phyloP scores from a whole-genome alignment of 1,140 invertebrate genomes.

The Tenebrio molitor region DNA sequence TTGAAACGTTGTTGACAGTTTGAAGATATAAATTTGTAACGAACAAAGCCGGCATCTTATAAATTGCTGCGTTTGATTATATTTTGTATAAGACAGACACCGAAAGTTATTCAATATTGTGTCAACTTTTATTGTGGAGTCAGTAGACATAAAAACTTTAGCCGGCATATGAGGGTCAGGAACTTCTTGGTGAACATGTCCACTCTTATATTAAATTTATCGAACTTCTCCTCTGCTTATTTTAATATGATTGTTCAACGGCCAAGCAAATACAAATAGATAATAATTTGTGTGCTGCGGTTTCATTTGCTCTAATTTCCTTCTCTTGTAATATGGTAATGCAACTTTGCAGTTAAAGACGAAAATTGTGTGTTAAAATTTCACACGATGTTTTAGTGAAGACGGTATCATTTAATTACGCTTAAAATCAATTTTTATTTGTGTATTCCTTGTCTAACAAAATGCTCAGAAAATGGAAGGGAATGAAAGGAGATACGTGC shows the following conservation, averaged over 20 bases:
- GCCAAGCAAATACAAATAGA: no score
- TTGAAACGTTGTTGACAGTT: no score
- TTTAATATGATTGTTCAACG: neutral
- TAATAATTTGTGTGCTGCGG: no score
- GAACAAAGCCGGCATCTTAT: no score
- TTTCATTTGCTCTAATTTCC: no score
- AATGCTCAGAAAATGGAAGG: neutral
- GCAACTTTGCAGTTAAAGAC: no score
- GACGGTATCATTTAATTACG: no score
- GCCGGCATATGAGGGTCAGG: neutral
- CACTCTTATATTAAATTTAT: neutral
- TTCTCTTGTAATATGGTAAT: no score
- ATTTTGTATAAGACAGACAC: neutral
- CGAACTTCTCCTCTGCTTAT: slow-evolving; percentile 2
- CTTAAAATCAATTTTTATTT: neutral
- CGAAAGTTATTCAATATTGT: slow-evolving; percentile 13
- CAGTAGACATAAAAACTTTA: slow-evolving; percentile 5
- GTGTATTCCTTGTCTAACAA: neutral
- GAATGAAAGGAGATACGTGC: neutral
- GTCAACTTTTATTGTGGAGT: neutral
- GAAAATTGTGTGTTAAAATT: no score
- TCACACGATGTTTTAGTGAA: no score
- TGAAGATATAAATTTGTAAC: no score
- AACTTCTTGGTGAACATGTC: neutral
- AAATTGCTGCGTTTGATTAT: no score